A percentile compares a stretch with the other conserved stretches of the same genome.
Conservation (phyloP, 2,113 vertebrate species). For the Cheirogaleus medius region DNA sequence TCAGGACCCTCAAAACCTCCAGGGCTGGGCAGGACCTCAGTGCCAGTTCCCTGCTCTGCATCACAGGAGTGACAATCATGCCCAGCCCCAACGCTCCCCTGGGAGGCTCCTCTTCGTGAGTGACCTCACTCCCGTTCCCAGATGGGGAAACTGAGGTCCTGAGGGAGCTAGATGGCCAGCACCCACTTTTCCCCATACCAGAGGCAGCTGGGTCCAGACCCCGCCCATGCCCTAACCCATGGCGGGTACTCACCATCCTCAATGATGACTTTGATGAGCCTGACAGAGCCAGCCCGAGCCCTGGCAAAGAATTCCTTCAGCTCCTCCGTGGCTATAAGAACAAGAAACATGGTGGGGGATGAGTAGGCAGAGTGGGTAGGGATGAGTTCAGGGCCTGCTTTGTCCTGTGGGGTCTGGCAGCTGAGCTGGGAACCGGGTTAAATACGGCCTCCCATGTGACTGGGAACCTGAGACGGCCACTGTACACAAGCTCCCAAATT, state of each 20-base stretch:
- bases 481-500: constrained; percentile 89
- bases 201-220: constrained; percentile 2
- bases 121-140: background rate
- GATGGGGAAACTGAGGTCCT: background rate
- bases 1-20: background rate
- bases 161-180: background rate
- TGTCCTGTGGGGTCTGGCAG: constrained; percentile 1
- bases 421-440: constrained; percentile 67
- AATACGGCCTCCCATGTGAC: constrained; percentile 87
- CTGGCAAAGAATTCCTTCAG: constrained; percentile 96
- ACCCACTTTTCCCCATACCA: background rate
- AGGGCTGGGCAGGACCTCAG: background rate
- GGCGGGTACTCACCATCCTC: constrained; percentile 92
- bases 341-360: constrained; percentile 92
- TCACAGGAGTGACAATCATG: background rate
- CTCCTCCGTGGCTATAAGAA: constrained; percentile 95
- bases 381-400: rapidly evolving
- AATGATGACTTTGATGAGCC: constrained; percentile 97
- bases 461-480: constrained; percentile 90
- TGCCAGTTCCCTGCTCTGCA: background rate
- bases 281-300: constrained; percentile 91
- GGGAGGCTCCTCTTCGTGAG: background rate
- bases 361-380: background rate
- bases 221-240: background rate
- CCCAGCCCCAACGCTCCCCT: rapidly evolving